Evolutionary conservation across 1,140 invertebrate species (phyloP).

Genomic region (Thaumatotibia leucotreta): DNA sequence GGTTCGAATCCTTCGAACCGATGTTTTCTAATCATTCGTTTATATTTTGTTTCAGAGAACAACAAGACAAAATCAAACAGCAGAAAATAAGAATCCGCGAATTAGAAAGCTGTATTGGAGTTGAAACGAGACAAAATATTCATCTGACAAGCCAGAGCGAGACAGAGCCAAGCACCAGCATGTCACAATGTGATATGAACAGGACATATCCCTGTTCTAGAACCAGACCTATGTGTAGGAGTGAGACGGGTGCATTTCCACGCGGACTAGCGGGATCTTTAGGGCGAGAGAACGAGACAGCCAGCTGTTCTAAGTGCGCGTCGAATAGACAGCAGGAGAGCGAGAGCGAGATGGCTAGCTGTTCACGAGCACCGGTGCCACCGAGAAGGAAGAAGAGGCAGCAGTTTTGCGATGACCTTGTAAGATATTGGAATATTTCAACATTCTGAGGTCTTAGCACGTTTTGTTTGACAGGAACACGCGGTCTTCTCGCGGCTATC

Average conservation of each 20-base stretch:
- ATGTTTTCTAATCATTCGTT: neutral
- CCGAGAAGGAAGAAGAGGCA: constrained; percentile 33
- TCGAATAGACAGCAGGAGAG: constrained; percentile 17
- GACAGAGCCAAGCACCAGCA: constrained; percentile 29
- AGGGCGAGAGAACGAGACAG: constrained; percentile 29
- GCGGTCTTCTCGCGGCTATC: no score
- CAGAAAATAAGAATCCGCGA: constrained; percentile 32
- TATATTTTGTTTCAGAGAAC: constrained; percentile 29
- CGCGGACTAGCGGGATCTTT: neutral
- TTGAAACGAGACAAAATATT: constrained; percentile 14
- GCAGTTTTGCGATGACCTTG: constrained; percentile 18
- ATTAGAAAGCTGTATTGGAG: constrained; percentile 20
- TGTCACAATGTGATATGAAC: constrained; percentile 17
- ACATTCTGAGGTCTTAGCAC: neutral
- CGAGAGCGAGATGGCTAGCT: constrained; percentile 33
- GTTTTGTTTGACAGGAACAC: neutral
- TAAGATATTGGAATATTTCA: constrained; percentile 16
- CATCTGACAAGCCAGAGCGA: constrained; percentile 14
- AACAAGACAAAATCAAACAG: constrained; percentile 40
- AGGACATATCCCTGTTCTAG: neutral
- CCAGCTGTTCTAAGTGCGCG: constrained; percentile 25
- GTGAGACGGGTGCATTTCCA: constrained; percentile 15
- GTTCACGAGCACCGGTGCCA: constrained; percentile 34
- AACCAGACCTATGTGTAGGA: neutral
- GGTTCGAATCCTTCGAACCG: no score